Evolutionary conservation across 2,888 invertebrate species (phyloP).

Genomic region (Ichneumoninae sp.): DNA sequence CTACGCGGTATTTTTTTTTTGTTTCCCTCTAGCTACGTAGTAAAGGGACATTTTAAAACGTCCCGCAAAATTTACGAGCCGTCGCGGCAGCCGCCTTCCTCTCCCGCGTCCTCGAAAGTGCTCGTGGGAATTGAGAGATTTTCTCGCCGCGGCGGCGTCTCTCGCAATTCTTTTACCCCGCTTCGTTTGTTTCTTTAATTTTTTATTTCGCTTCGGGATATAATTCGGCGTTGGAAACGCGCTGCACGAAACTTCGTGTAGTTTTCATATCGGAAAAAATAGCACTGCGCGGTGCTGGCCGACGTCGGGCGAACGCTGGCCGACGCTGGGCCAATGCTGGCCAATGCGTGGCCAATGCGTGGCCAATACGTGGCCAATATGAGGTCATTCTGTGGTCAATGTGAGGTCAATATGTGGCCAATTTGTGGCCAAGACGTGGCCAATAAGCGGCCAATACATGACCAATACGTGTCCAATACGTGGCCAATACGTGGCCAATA

Average conservation of each 20-base stretch:
- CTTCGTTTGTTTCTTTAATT: not conserved
- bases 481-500: too few species aligned
- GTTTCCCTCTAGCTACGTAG: constrained; percentile 30
- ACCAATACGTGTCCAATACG: too few species aligned
- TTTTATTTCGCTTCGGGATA: not conserved
- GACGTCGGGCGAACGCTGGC: too few species aligned
- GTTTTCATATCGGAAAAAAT: not conserved
- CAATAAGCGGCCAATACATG: too few species aligned
- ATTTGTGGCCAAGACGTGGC: too few species aligned
- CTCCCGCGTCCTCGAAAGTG: constrained; percentile 65
- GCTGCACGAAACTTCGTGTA: not conserved
- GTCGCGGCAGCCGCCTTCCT: constrained; percentile 58
- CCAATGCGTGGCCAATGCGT: too few species aligned
- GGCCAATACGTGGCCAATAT: too few species aligned
- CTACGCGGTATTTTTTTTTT: constrained; percentile 37
- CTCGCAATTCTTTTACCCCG: not conserved
- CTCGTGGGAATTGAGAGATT: constrained; percentile 75
- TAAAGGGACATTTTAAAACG: constrained; percentile 72
- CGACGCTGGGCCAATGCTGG: too few species aligned
- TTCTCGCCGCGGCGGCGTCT: constrained; percentile 39
- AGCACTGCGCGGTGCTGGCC: too few species aligned
- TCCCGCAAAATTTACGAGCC: constrained; percentile 75
- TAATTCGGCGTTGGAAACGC: not conserved
- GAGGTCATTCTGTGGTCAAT: too few species aligned
- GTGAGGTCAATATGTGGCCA: too few species aligned